Base-by-base conservation (phyloP, 2,113 vertebrate genomes). In the Falcunculus frontatus region DNA sequence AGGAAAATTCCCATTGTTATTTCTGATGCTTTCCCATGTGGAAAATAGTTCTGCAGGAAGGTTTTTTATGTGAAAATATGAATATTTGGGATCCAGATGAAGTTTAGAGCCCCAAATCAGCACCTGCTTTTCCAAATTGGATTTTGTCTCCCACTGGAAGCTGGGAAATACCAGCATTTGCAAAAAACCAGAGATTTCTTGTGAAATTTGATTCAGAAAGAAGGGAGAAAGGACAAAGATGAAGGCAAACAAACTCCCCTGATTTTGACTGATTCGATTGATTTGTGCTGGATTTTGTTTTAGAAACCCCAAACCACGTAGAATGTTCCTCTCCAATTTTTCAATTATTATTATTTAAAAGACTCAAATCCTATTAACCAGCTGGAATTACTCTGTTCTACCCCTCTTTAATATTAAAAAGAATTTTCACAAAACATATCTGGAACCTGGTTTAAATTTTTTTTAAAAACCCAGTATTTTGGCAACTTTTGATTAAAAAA, bases 291-390 rank as follows among this genome's bases (percentile, higher is more conserved):
- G 32, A 29, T 72, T 75, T 37, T 37, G 20, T 13, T 62, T 65
- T 10, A 17, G n/a, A 46, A 80, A 26, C 41, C 11, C 23, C 26
- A n/a, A 59, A 55, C 13, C 8, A 15, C 0, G 0, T 1, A 18
- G 41, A 30, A 65, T 0, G 1, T 8, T 50, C 18, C 44, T 15
- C 18, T 65, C 41, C 11, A 13, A 20, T 15, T 11, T 53, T 21
- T 29, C 26, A 87, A 29, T 1, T 0, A 4, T 35, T 0, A 4
- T 35, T 16, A 9, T 47, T 64, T 29, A 32, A 60, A 55, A 60
- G 9, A 37, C 3, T 44, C 4, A 1, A 72, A 44, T 57, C 41
- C 35, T 16, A 12, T 29, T 13, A 25, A 50, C 17, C 19, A 63
- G 37, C 47, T 65, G 32, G 14, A 57, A 10, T 11, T 10, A 6